Base-by-base conservation (phyloP, 1,140 invertebrate genomes). In the Thaumatotibia leucotreta region DNA sequence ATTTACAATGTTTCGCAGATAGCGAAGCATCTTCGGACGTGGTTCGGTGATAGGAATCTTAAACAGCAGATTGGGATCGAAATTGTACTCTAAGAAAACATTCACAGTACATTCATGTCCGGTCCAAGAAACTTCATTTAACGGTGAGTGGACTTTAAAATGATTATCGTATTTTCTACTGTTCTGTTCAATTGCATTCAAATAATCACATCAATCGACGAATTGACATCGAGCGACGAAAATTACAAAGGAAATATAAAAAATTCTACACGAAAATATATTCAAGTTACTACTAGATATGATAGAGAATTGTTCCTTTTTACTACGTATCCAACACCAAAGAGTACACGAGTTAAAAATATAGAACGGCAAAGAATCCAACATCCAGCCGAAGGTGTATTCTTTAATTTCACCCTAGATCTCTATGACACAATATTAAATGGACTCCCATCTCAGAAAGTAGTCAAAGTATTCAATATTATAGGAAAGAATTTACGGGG, bases 1-100 rank as follows among this genome's bases (percentile, higher is more conserved):
- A n/a, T 33, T 17, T 22, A 31, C 45, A 14, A 9, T 45, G 58
- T 35, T 35, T 81, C 72, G 52, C 75, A 83, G 80, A 49, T 75
- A 29, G 58, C 75, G 61, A 76, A 75, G 63, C 32, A 68, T 17
- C 5, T 64, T 0, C 64, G 74, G 65, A 24, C 45, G 52, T 70
- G 66, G 66, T 66, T 76, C 52, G 74, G 75, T n/a, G 75, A 75
- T 17, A 78, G 61, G 66, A 82, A 83, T 73, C 66, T 78, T 14
- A 70, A n/a, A 65, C 35, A 74, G 11, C 81, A 83, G 66, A 78
- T 69, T 5, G 66, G 72, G 45, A 23, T 78, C 14, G 68, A 77
- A 67, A 32, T 52, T 24, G 24, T 71, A 45, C 61, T 45, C 50
- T 65, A 67, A 27, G 9, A 8, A 22, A 39, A 1, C 27, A 31